Base-by-base conservation (phyloP, 64 coral and sea anemone genomes). In the Dendrophyllia cribrosa region DNA sequence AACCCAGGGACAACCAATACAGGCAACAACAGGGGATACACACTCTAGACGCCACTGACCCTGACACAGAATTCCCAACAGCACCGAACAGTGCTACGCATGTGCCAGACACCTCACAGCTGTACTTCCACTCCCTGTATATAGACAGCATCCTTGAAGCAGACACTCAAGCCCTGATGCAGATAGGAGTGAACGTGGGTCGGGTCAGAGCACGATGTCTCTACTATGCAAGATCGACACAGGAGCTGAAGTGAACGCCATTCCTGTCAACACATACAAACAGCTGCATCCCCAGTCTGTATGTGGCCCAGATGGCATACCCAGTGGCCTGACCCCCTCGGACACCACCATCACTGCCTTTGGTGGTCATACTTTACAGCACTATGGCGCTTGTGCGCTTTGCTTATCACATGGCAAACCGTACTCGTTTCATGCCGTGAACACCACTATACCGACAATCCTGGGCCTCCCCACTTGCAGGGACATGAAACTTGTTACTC, bases 151-250 rank as follows among this genome's bases (percentile, higher is more conserved):
- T 81, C 58, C 46, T 65, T 55, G 17, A 88, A 72, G 9, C 7
- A 6, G 74, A 63, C 19, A 82, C 65, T 4, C 92, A 88, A 67
- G 92, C 85, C 21, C 15, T 88, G 43, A 22, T 93, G 20, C 49
- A 77, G 13, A 17, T 93, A 17, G 48, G 88, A 88, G 76, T 88
- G 43, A 51, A 88, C 64, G 81, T 85, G n/a, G n/a, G n/a, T n/a
- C n/a, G 71, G 66, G 66, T 88, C 92, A 93, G 69, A 16, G 66
- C 64, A 88, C 53, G 43, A 17, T 15, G 88, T n/a, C 49, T 1
- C 85, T 93, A 65, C 26, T 86, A 69, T 93, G 76, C 23, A 93
- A 93, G 55, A 82, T 88, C 23, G 92, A 93, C 85, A 93, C 64
- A 10, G 64, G 83, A 78, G 91, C 84, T 23, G 47, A 77, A 52